Conservation (phyloP, 2,113 vertebrate species). For the Spea multiplicata region DNA sequence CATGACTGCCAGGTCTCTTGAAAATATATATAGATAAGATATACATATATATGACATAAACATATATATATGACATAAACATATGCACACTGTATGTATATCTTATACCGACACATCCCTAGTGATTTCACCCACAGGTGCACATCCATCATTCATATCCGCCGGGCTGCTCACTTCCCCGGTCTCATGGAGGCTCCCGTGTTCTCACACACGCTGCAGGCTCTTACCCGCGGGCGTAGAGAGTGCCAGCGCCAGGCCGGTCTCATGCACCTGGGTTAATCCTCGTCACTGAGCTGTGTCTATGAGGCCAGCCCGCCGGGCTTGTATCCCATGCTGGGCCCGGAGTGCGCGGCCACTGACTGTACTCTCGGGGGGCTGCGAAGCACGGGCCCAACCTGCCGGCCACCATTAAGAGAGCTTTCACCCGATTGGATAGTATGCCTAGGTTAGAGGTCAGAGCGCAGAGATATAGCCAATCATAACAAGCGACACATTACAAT, state of each 20-base stretch:
- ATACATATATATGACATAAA: too few species aligned
- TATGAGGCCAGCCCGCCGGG: not conserved
- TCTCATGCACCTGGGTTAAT: not conserved
- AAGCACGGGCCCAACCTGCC: conserved; percentile 8
- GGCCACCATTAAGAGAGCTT: conserved; percentile 7
- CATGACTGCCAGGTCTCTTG: too few species aligned
- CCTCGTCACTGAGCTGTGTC: not conserved
- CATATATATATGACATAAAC: too few species aligned
- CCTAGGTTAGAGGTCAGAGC: not conserved
- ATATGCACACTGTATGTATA: too few species aligned
- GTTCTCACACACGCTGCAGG: not conserved
- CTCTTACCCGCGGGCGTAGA: not conserved
- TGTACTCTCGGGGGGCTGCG: not conserved
- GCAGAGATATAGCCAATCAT: not conserved
- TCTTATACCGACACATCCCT: too few species aligned
- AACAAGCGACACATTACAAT: not conserved
- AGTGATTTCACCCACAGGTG: too few species aligned
- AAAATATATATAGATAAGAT: too few species aligned
- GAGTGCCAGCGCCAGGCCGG: not conserved
- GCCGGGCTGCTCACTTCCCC: too few species aligned
- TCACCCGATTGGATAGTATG: not conserved
- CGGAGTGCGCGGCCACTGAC: not conserved
- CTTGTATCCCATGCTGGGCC: conserved; percentile 6
- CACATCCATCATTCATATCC: too few species aligned
- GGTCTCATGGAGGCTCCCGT: too few species aligned